Evolutionary conservation across 2,797 vertebrate genomes (phyloP).

Genomic region (Gallinago stenura): DNA sequence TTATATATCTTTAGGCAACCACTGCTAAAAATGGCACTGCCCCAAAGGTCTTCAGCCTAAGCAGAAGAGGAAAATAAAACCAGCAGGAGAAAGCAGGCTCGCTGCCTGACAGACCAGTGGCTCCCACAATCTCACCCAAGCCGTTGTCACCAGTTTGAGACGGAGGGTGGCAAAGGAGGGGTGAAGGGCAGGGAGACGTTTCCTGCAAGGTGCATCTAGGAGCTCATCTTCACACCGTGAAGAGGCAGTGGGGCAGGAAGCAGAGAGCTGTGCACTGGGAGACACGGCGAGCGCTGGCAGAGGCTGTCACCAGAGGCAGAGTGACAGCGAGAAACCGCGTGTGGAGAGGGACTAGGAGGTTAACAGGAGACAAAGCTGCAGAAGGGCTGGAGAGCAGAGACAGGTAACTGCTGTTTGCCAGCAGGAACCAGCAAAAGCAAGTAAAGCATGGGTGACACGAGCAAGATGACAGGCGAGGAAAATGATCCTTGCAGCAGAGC

Average conservation of each 20-base stretch:
- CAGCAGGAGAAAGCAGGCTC: background rate
- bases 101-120: background rate
- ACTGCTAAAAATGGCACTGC: background rate
- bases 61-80: background rate
- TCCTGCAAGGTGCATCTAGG: background rate
- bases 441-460: constrained; percentile 52
- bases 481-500: constrained; percentile 54
- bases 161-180: background rate
- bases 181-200: background rate
- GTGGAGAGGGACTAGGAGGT: constrained; percentile 7
- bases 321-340: background rate
- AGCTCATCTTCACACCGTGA: background rate
- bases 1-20: background rate
- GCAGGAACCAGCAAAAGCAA: constrained; percentile 52
- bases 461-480: constrained; percentile 56
- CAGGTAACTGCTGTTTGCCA: constrained; percentile 65
- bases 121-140: fast-evolving
- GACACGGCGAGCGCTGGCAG: background rate
- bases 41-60: background rate
- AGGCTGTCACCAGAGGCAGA: constrained; percentile 9
- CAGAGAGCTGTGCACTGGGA: background rate
- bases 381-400: constrained; percentile 42
- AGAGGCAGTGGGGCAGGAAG: background rate
- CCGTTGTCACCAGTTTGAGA: background rate
- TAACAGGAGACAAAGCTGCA: constrained; percentile 44